Evolutionary conservation across 2,888 invertebrate genomes (phyloP).

Genomic region (Phymatocera aterrima): DNA sequence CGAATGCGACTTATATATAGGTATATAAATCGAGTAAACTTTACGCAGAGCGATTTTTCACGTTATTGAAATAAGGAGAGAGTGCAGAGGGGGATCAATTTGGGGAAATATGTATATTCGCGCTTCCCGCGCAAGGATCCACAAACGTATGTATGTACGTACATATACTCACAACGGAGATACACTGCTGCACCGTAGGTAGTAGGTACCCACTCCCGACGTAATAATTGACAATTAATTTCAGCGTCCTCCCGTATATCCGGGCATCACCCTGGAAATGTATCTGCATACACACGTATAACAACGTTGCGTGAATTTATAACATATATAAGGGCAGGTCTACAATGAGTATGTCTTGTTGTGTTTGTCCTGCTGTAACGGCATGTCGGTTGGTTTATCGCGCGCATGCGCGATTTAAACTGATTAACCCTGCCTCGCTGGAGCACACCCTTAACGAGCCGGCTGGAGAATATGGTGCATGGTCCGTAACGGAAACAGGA

Average conservation of each 20-base stretch:
- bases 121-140: no score
- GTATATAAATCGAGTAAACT: neutral
- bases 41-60: neutral
- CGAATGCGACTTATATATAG: no score
- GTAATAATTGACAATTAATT: conserved; percentile 24
- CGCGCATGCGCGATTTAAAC: no score
- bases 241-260: conserved; percentile 5
- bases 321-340: neutral
- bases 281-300: neutral
- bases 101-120: no score
- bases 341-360: neutral
- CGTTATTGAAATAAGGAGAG: neutral
- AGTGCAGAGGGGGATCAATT: no score
- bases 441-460: neutral
- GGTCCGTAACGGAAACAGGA: no score
- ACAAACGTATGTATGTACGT: no score
- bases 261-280: neutral
- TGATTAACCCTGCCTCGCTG: conserved; percentile 1
- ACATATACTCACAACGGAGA: neutral
- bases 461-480: conserved; percentile 8
- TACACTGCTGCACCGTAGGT: neutral
- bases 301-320: conserved; percentile 25
- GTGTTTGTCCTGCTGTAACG: no score
- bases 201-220: neutral
- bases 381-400: no score